Evolutionary conservation across 2,888 invertebrate genomes (phyloP), one percentile per base, ranked within the genome.

Genomic region (Drosophila diplacantha): DNA sequence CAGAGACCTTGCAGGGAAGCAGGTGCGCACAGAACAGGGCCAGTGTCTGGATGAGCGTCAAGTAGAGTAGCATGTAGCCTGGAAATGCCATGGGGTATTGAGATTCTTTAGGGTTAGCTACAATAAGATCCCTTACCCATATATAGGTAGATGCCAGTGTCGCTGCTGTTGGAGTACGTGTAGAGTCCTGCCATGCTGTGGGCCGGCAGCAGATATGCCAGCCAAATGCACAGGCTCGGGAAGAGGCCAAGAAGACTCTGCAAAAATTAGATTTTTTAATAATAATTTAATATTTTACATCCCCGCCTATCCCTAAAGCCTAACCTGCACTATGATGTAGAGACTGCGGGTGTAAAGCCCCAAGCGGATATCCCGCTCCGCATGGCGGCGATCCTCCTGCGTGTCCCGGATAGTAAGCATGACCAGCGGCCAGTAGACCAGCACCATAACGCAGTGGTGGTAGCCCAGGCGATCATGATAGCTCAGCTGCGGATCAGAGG

Each of bases 151-250:
- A 93, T 93, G 71, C 93, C 93, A 54, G 92, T 92, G 74, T 92
- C 91, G 81, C 92, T 91, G 46, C 90, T 91, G 14, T 90, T 90
- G 12, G 91, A 90, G 82, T 93, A 93, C 76, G 93, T 92, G 78
- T 95, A 95, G 0, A 95, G 88, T 0, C 95, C 95, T 26, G 93
- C 93, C 96, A 96, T 96, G 18, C 95, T 94, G 86, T 95, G 96
- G 43, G 95, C 95, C 16, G 97, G 97, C 61, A 96, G 92, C 53
- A 96, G 86, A 86, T 95, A 97, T 5, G 95, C 94, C 72, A 96
- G 83, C 92, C 96, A 96, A 47, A 96, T 92, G 71, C 95, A 90
- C 50, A 93, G 89, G 54, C 95, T 93, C 2, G 95, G 93, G 83
- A 94, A 93, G 31, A 96, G 84, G 75, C 94, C 95, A 76, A 95